Percentiles rank a stretch among this genome's conserved stretches.
phyloP scores from a whole-genome alignment of 2,888 invertebrate genomes.

The Macrosiphum euphorbiae region DNA sequence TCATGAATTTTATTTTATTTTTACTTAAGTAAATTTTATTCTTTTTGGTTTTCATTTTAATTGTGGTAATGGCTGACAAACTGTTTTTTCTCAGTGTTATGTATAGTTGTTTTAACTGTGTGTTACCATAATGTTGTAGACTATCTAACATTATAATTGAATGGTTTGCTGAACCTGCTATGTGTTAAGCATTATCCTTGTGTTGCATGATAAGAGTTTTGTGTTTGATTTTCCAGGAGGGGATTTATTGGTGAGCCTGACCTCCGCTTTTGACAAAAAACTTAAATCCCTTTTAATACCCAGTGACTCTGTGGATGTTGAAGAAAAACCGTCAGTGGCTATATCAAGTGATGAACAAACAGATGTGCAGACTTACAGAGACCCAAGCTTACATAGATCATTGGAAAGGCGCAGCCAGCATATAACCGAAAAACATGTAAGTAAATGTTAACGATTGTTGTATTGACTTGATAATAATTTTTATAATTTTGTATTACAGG shows the following conservation, averaged over 20 bases:
- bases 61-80: neutral
- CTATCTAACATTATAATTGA: conserved; percentile 39
- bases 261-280: conserved; percentile 88
- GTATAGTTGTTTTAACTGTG: conserved; percentile 39
- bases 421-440: conserved; percentile 60
- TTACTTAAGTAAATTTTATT: neutral
- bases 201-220: conserved; percentile 68
- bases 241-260: conserved; percentile 86
- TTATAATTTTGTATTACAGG: conserved; percentile 51
- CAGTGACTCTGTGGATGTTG: conserved; percentile 68
- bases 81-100: neutral
- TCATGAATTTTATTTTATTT: neutral
- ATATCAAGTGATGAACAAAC: conserved; percentile 51
- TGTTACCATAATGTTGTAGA: conserved; percentile 57
- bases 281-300: conserved; percentile 81
- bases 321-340: conserved; percentile 39
- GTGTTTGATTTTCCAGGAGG: conserved; percentile 76
- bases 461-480: neutral
- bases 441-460: neutral
- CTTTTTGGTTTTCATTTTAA: neutral
- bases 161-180: conserved; percentile 19
- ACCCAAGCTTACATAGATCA: conserved; percentile 67
- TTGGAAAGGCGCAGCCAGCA: conserved; percentile 64
- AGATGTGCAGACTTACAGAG: conserved; percentile 66
- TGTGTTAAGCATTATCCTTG: conserved; percentile 2